Conservation (phyloP, 2,888 invertebrate genomes). For the Rhyacophila evoluta region DNA sequence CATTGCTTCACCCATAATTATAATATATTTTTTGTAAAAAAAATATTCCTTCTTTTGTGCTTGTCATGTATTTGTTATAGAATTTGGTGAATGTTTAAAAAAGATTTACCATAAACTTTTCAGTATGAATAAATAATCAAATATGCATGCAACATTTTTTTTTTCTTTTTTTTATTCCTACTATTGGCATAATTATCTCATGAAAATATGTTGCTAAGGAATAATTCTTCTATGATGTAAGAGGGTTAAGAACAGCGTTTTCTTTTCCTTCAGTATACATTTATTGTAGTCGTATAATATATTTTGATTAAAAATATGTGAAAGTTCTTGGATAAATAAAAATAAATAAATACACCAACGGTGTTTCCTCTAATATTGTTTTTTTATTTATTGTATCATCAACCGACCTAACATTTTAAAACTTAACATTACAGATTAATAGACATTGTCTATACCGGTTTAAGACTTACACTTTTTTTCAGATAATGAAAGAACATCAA, state of each 20-base stretch:
- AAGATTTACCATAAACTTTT: too few relatives aligned
- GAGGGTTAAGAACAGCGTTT: background rate
- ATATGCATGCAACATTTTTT: too few relatives aligned
- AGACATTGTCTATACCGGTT: slow-evolving; percentile 54
- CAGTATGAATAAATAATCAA: too few relatives aligned
- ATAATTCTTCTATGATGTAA: too few relatives aligned
- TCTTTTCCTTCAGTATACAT: background rate
- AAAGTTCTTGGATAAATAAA: slow-evolving; percentile 9
- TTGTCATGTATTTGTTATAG: too few relatives aligned
- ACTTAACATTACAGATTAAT: slow-evolving; percentile 50
- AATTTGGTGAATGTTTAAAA: too few relatives aligned
- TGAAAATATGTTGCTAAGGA: too few relatives aligned
- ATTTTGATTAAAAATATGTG: background rate
- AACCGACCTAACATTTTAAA: slow-evolving; percentile 52
- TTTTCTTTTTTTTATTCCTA: too few relatives aligned
- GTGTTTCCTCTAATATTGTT: slow-evolving; percentile 52
- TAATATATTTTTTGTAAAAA: too few relatives aligned
- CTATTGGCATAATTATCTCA: too few relatives aligned
- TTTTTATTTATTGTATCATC: slow-evolving; percentile 49
- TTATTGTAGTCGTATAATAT: background rate
- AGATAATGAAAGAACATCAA: slow-evolving; percentile 47
- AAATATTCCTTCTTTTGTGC: too few relatives aligned
- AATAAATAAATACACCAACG: slow-evolving; percentile 43
- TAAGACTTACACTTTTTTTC: slow-evolving; percentile 47
- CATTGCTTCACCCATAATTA: too few relatives aligned